phyloP scores from a whole-genome alignment of 1,140 invertebrate species.

The Anastrepha obliqua region DNA sequence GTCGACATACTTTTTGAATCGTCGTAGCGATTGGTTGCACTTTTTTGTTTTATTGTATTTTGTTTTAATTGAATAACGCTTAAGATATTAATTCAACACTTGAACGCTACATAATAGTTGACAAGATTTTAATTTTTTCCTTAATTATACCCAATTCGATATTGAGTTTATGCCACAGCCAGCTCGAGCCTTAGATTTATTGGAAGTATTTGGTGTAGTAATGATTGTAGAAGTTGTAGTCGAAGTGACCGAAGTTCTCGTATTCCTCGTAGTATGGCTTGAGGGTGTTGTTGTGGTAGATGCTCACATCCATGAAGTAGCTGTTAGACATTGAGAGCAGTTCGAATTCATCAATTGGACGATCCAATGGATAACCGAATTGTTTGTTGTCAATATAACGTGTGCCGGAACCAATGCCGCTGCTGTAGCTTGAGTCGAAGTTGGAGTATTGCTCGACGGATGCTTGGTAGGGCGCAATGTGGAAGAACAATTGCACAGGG shows the following conservation, averaged over 20 bases:
- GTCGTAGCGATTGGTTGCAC: too few relatives aligned
- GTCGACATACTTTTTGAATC: not conserved
- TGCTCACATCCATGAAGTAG: conserved; percentile 75
- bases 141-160: not conserved
- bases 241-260: conserved; percentile 54
- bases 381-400: conserved; percentile 66
- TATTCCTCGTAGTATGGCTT: conserved; percentile 58
- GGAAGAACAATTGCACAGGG: conserved; percentile 77
- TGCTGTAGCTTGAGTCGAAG: conserved; percentile 65
- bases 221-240: conserved; percentile 52
- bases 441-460: conserved; percentile 65
- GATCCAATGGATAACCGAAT: conserved; percentile 75
- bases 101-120: not conserved
- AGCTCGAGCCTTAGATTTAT: not conserved
- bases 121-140: conserved; percentile 10
- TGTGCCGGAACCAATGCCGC: conserved; percentile 68
- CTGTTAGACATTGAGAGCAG: conserved; percentile 72
- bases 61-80: not conserved
- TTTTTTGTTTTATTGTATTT: not conserved
- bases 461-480: conserved; percentile 74
- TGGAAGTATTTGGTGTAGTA: conserved; percentile 52
- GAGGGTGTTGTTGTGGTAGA: conserved; percentile 76
- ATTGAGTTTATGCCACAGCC: not conserved
- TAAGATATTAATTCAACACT: conserved; percentile 9
- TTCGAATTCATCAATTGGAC: conserved; percentile 72